A percentile compares a stretch with the other conserved stretches of the same genome.
Conservation (phyloP, 1,140 invertebrate genomes). For the Mya arenaria region DNA sequence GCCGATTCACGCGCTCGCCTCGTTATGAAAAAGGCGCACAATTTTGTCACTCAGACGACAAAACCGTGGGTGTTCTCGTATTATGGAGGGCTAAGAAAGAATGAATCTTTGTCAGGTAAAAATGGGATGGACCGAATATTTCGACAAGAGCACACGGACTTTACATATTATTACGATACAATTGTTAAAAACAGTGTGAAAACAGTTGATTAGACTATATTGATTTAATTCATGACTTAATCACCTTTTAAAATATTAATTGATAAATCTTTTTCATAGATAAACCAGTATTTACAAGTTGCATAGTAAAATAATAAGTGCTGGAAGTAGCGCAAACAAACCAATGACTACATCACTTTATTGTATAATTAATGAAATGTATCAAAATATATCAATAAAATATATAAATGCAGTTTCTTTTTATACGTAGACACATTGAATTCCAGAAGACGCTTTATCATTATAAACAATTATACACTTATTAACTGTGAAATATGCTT, state of each 20-base stretch:
- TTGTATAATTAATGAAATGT: neutral
- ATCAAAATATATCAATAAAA: too few species aligned
- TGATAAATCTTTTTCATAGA: neutral
- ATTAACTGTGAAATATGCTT: too few species aligned
- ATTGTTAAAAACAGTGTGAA: neutral
- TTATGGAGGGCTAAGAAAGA: neutral
- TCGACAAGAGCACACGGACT: constrained; percentile 25
- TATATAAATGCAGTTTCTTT: too few species aligned
- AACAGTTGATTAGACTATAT: neutral
- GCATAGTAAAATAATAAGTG: neutral
- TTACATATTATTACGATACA: constrained; percentile 39
- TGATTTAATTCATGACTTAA: neutral
- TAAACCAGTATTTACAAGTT: neutral
- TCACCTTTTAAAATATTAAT: neutral
- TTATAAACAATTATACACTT: too few species aligned
- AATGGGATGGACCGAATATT: constrained; percentile 35
- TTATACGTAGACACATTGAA: neutral
- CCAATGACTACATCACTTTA: neutral
- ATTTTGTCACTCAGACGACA: constrained; percentile 15
- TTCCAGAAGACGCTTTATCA: neutral
- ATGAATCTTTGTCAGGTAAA: too few species aligned
- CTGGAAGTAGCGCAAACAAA: neutral
- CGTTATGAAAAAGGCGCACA: neutral
- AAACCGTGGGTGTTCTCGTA: constrained; percentile 49
- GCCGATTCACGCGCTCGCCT: constrained; percentile 30